Percentiles rank a stretch among this genome's conserved stretches.
These are phyloP conservation scores for Diplolepis rosae DNA, from an alignment of 2,888 invertebrate species.

Conservation along the genomic window DNA sequence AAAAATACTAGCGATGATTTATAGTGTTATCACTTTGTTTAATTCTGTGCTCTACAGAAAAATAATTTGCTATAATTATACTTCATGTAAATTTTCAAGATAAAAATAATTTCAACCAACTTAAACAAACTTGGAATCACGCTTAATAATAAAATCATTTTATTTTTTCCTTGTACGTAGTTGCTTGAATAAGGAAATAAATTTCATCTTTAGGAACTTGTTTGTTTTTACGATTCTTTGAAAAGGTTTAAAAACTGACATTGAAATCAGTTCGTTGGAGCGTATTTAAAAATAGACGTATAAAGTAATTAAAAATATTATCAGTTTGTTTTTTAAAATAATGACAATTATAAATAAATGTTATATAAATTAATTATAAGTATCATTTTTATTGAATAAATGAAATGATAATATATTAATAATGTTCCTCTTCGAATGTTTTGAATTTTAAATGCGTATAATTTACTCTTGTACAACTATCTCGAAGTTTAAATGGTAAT, in stretches of 20 bases:
- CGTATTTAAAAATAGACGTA: not conserved
- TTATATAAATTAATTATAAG: too few species aligned
- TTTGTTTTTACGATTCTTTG: not conserved
- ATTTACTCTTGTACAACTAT: too few species aligned
- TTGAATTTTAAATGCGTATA: too few species aligned
- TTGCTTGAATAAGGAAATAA: not conserved
- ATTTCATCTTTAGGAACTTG: not conserved
- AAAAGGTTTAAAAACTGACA: too few species aligned
- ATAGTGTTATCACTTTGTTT: not conserved
- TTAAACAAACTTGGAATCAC: not conserved
- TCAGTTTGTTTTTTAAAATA: too few species aligned
- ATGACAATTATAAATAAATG: too few species aligned
- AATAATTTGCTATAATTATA: not conserved
- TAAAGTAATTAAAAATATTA: too few species aligned
- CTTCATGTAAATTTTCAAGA: not conserved
- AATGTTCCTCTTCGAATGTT: too few species aligned
- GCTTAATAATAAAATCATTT: not conserved
- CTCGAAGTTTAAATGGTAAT: too few species aligned
- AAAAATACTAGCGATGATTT: not conserved
- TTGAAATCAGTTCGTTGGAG: too few species aligned
- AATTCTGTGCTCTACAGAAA: not conserved
- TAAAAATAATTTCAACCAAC: not conserved
- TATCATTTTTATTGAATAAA: too few species aligned
- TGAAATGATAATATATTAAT: too few species aligned
- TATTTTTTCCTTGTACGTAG: not conserved